Evolutionary conservation across 2,888 invertebrate genomes (phyloP), one percentile per base, ranked within the genome.

Genomic region (Microdon myrmicae): DNA sequence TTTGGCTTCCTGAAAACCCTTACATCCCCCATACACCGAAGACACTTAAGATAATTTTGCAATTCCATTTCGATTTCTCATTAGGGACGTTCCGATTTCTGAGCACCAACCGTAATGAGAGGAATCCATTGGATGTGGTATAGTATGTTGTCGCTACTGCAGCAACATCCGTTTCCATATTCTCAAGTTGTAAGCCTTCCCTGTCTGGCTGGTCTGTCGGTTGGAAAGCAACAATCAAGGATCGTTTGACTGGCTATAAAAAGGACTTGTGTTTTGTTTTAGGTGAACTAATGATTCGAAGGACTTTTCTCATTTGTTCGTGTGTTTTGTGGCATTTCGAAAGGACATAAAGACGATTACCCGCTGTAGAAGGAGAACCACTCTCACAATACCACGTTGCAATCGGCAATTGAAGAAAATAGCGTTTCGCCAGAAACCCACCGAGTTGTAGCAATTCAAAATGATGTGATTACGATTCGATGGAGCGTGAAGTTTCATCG

Each of bases 191-290:
- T 38, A 56, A 56, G 35, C 41, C n/a, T n/a, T n/a, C n/a, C n/a
- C n/a, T n/a, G n/a, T n/a, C n/a, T n/a, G n/a, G n/a, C n/a, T n/a
- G n/a, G n/a, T n/a, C n/a, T n/a, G n/a, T n/a, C n/a, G n/a, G n/a
- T n/a, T n/a, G n/a, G n/a, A 53, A 53, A 51, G 53, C 19, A 64
- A 58, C 56, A 58, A 53, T 64, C 64, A 64, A 64, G 64, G 64
- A 58, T 58, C 58, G 58, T 64, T 64, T 64, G 51, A 53, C 64
- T 58, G 47, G 47, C 64, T 53, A 64, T 64, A 56, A 64, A 64
- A 51, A 32, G 47, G n/a, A 37, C 23, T 58, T 56, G 51, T 51
- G 34, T 48, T 58, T 53, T 43, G 64, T 58, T 58, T 53, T 19
- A 14, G 45, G 34, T 43, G n/a, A n/a, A 64, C 53, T 64, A 64